These are phyloP conservation scores for Epizoanthus scotinus DNA, from an alignment of 92 coral and sea anemone genomes.

Conservation along the genomic window DNA sequence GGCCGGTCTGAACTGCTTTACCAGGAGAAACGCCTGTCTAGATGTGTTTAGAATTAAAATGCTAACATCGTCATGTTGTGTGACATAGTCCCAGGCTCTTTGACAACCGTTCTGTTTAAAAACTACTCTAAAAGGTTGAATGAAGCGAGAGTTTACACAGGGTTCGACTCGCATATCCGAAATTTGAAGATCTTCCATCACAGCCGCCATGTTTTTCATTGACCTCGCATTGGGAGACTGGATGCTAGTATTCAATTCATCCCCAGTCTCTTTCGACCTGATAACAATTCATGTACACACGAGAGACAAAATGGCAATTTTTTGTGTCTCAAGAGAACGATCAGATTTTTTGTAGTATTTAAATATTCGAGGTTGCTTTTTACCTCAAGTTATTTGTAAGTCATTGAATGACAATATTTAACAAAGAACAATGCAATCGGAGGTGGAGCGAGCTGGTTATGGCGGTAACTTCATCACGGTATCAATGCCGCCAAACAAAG, in stretches of 20 bases:
- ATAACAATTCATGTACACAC: no score
- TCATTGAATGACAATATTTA: slow-evolving; percentile 8
- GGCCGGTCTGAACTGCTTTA: slow-evolving; percentile 91
- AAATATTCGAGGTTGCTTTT: slow-evolving; percentile 9
- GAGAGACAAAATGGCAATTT: no score
- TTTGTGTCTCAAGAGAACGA: background rate
- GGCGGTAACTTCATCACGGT: slow-evolving; percentile 76
- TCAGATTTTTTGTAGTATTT: background rate
- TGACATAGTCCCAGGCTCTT: slow-evolving; percentile 92
- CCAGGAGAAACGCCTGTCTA: slow-evolving; percentile 89
- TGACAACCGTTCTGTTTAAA: slow-evolving; percentile 91
- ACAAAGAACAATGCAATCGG: slow-evolving; percentile 28
- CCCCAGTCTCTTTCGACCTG: no score
- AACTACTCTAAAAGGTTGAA: slow-evolving; percentile 82
- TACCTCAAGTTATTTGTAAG: background rate
- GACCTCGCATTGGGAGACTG: slow-evolving; percentile 14
- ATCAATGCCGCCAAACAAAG: slow-evolving; percentile 75
- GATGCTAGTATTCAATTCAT: background rate
- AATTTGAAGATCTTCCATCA: slow-evolving; percentile 64
- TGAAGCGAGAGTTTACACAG: slow-evolving; percentile 80
- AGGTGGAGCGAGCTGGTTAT: slow-evolving; percentile 33
- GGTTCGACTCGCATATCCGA: slow-evolving; percentile 79
- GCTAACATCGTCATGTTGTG: slow-evolving; percentile 78
- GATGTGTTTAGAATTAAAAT: slow-evolving; percentile 81
- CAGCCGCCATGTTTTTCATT: slow-evolving; percentile 6